phyloP scores from a whole-genome alignment of 2,888 invertebrate genomes.

The Dasysyrphus albostriatus region DNA sequence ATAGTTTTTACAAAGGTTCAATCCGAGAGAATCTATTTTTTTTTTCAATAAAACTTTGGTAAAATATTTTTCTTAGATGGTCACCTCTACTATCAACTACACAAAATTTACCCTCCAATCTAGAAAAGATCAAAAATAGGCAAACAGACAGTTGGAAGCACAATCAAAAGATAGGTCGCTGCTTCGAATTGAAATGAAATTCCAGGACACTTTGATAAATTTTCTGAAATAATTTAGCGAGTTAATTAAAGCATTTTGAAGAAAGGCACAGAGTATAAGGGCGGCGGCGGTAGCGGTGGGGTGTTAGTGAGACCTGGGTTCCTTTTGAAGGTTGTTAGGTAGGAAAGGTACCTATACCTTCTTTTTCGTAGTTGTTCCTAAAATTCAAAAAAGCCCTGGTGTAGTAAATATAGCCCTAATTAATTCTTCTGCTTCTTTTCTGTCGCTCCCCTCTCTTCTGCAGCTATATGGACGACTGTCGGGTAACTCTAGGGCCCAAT shows the following conservation, averaged over 20 bases:
- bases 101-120: not conserved
- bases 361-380: slow-evolving; percentile 5
- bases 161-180: slow-evolving; percentile 41
- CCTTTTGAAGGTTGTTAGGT: not conserved
- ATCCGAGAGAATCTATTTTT: not conserved
- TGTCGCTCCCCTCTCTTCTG: not conserved
- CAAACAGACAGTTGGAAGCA: not conserved
- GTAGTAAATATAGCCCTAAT: slow-evolving; percentile 69
- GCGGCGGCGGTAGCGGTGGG: no score
- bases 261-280: not conserved
- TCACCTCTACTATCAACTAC: not conserved
- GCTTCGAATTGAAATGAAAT: slow-evolving; percentile 54
- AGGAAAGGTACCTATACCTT: not conserved
- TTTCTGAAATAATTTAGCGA: slow-evolving; percentile 68
- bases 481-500: not conserved
- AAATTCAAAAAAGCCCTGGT: slow-evolving; percentile 29
- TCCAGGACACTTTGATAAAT: slow-evolving; percentile 69
- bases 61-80: not conserved
- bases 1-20: no score
- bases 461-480: no score
- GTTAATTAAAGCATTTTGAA: slow-evolving; percentile 70
- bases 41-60: not conserved
- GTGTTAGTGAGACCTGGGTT: not conserved
- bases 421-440: slow-evolving; percentile 57
- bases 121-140: not conserved